A percentile compares a stretch with the other conserved stretches of the same genome.
Evolutionary conservation across 2,797 vertebrate genomes (phyloP).

Genomic region (Rhinoraja longicauda): DNA sequence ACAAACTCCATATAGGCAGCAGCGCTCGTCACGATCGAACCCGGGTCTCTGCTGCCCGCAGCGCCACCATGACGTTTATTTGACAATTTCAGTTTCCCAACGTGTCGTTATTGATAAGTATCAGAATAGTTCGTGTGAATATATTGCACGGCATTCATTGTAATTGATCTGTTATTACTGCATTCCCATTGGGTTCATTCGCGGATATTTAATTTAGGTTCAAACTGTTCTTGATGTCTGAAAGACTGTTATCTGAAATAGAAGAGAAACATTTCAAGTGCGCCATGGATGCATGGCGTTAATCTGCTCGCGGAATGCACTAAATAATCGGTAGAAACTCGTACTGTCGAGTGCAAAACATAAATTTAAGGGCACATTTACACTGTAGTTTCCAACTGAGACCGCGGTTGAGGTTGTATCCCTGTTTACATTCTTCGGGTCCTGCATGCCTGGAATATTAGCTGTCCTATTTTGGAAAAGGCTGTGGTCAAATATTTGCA

Average conservation of each 20-base stretch:
- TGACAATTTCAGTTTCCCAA: not conserved
- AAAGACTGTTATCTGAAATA: not conserved
- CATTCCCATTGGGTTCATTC: not conserved
- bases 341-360: not conserved
- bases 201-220: not conserved
- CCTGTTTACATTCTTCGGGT: not conserved
- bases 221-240: no score
- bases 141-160: not conserved
- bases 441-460: not conserved
- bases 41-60: no score
- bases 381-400: not conserved
- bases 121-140: not conserved
- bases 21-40: no score
- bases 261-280: not conserved
- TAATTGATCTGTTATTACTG: not conserved
- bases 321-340: no score
- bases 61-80: no score
- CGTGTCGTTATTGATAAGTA: not conserved
- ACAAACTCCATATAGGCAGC: no score
- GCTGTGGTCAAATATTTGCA: not conserved
- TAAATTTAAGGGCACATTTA: not conserved
- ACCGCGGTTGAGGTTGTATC: not conserved
- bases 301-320: not conserved
- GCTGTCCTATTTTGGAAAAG: not conserved
- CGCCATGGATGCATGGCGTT: not conserved